Conservation (phyloP, 2,888 invertebrate species). For the Bembecia ichneumoniformis region DNA sequence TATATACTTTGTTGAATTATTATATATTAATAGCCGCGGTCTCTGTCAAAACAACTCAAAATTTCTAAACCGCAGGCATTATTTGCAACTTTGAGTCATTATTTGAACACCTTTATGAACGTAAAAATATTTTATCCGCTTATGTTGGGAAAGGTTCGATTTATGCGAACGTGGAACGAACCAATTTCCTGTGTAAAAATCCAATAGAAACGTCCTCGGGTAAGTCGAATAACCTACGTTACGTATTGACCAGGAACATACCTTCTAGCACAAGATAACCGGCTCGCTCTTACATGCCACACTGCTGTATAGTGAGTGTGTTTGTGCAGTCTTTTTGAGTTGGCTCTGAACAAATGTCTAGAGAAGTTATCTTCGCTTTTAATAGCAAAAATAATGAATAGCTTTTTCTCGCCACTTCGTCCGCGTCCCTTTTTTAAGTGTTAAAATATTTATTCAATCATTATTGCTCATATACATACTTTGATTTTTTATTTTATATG, state of each 20-base stretch:
- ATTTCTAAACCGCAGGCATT: not conserved
- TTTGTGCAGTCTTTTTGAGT: too few relatives aligned
- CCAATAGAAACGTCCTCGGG: slow-evolving; percentile 21
- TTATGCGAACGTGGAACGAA: slow-evolving; percentile 33
- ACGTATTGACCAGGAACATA: slow-evolving; percentile 27
- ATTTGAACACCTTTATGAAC: slow-evolving; percentile 3
- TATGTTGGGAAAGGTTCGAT: slow-evolving; percentile 8
- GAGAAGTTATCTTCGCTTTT: too few relatives aligned
- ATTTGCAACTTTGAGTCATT: too few relatives aligned
- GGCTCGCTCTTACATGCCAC: not conserved
- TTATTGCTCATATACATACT: too few relatives aligned
- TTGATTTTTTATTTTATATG: too few relatives aligned
- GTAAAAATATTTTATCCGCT: slow-evolving; percentile 20
- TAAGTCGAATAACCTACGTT: slow-evolving; percentile 30
- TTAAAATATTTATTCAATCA: too few relatives aligned
- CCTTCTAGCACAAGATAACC: slow-evolving; percentile 25
- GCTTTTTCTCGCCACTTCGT: too few relatives aligned
- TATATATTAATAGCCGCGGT: not conserved
- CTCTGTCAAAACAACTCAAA: not conserved
- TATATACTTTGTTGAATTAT: too few relatives aligned
- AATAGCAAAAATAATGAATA: too few relatives aligned
- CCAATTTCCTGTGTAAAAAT: slow-evolving; percentile 54
- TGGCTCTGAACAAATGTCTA: too few relatives aligned
- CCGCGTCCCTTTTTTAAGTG: too few relatives aligned
- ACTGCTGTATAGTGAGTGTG: too few relatives aligned